phyloP scores from a whole-genome alignment of 2,888 invertebrate species.

The Troides aeacus region DNA sequence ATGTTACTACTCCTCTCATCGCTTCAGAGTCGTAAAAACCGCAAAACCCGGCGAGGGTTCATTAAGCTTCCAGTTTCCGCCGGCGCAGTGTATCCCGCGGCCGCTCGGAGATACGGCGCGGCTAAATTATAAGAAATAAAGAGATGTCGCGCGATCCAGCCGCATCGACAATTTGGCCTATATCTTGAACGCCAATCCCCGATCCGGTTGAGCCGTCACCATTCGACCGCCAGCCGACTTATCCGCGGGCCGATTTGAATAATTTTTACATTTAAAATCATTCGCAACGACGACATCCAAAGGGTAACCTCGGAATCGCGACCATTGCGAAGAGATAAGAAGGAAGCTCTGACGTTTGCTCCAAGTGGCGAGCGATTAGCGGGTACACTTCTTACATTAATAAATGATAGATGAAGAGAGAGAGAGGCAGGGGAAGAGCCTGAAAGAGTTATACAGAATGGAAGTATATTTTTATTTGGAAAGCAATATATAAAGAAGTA shows the following conservation, averaged over 20 bases:
- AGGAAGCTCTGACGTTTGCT: constrained; percentile 54
- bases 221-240: constrained; percentile 66
- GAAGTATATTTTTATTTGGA: too few relatives aligned
- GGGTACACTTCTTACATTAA: too few relatives aligned
- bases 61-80: neutral
- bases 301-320: constrained; percentile 78
- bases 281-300: constrained; percentile 78
- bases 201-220: constrained; percentile 62
- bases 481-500: too few relatives aligned
- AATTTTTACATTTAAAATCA: constrained; percentile 81
- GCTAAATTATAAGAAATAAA: constrained; percentile 26
- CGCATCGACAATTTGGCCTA: constrained; percentile 36
- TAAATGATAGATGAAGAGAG: too few relatives aligned
- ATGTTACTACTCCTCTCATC: too few relatives aligned
- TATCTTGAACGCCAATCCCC: constrained; percentile 49
- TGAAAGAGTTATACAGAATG: too few relatives aligned
- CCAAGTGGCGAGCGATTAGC: constrained; percentile 30
- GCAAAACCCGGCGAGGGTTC: neutral
- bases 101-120: neutral
- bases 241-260: constrained; percentile 71
- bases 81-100: neutral
- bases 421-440: too few relatives aligned
- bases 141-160: constrained; percentile 24
- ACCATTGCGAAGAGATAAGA: constrained; percentile 76
- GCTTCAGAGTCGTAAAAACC: too few relatives aligned